Base-by-base conservation (phyloP, 2,888 invertebrate genomes). In the Dasysyrphus albostriatus region DNA sequence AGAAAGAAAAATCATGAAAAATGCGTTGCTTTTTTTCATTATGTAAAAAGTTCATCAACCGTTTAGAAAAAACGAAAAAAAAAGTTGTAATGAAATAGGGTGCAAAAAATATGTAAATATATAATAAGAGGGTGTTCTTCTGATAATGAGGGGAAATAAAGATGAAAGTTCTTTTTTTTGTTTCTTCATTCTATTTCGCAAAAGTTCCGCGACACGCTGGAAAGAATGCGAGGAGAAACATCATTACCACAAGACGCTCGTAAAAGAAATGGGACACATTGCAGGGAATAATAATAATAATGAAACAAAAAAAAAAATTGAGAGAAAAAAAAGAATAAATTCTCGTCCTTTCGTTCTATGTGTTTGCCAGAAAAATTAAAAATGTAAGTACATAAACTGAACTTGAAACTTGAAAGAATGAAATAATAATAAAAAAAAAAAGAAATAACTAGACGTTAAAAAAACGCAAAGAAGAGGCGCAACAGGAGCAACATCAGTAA, bases 21-120 rank as follows among this genome's bases (percentile, higher is more conserved):
- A 65, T 74, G 74, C 83, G 70, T 82, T 78, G 34, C 42, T 78
- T 73, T 75, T 73, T 82, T 72, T 83, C 83, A 83, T 87, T 87
- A 87, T 87, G 79, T 87, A 87, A 83, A 85, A 87, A 87, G 87
- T 87, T 87, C 87, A 87, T 87, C 87, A 87, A 87, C 87, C 87
- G 75, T 87, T 83, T 87, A 82, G 82, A 42, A 72, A 75, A 75
- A 75, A 32, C 14, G 19, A 61, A 61, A 34, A 56, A 54, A 29
- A 39, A 54, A 83, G 65, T 65, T 72, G 79, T 78, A 87, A 87
- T 75, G 79, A 87, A 87, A 87, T 79, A 83, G 87, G 87, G 87
- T 87, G 87, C 79, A 83, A 19, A 82, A 78, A 83, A 79, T 83
- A 87, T 87, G 63, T 75, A 78, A 82, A 87, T 81, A 74, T 75